Evolutionary conservation across 2,113 vertebrate genomes (phyloP).

Genomic region (Heterochromis multidens): DNA sequence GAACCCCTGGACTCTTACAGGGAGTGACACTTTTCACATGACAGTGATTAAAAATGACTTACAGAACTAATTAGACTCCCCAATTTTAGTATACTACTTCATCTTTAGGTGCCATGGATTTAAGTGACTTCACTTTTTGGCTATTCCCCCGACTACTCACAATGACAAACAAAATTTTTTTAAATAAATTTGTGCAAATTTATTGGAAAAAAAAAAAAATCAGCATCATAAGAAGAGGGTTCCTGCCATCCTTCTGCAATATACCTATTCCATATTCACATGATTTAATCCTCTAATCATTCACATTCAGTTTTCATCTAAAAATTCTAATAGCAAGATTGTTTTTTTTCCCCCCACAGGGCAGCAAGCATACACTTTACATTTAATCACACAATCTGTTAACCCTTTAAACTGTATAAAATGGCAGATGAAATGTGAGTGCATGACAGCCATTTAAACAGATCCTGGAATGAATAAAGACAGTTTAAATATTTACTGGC

Average conservation of each 20-base stretch:
- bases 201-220: background rate
- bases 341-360: background rate
- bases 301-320: background rate
- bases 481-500: background rate
- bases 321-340: background rate
- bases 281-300: constrained; percentile 8
- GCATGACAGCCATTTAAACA: background rate
- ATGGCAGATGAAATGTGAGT: background rate
- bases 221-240: background rate
- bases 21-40: constrained; percentile 1
- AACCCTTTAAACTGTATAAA: background rate
- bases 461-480: background rate
- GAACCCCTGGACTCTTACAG: constrained; percentile 17
- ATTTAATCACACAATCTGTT: background rate
- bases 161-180: background rate
- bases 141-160: background rate
- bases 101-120: background rate
- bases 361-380: background rate
- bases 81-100: constrained; percentile 38
- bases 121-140: background rate
- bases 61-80: constrained; percentile 52
- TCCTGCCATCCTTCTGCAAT: background rate
- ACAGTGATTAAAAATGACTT: constrained; percentile 57
- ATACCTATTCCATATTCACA: background rate
- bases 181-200: background rate